Percentiles rank a stretch among this genome's conserved stretches.
phyloP scores from a whole-genome alignment of 2,888 invertebrate genomes.

The Rotaria macrura region DNA sequence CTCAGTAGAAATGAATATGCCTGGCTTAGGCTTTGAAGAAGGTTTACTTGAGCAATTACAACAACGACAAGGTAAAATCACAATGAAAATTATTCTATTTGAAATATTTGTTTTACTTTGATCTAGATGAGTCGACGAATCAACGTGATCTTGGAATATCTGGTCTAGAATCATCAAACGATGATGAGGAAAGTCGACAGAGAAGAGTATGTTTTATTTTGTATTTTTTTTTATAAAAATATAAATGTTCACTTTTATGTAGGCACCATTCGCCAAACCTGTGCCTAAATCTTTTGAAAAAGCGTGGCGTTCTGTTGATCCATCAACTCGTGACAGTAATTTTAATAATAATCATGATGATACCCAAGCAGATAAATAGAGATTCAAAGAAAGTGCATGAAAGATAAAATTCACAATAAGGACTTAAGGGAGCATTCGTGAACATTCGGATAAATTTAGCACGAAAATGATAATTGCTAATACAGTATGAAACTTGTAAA shows the following conservation, averaged over 20 bases:
- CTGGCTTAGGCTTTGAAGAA: slow-evolving; percentile 96
- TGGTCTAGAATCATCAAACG: not conserved
- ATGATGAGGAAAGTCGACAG: not conserved
- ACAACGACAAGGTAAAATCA: slow-evolving; percentile 37
- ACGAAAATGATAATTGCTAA: too few relatives aligned
- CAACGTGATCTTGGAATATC: not conserved
- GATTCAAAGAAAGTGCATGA: too few relatives aligned
- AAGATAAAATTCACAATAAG: too few relatives aligned
- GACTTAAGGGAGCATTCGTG: too few relatives aligned
- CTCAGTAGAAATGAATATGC: slow-evolving; percentile 59
- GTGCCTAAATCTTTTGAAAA: slow-evolving; percentile 90
- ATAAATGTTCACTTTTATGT: not conserved
- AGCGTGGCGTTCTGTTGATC: slow-evolving; percentile 62
- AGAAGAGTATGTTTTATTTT: not conserved
- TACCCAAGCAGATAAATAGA: too few relatives aligned
- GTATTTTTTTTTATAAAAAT: not conserved
- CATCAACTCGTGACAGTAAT: not conserved
- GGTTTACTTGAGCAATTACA: slow-evolving; percentile 60
- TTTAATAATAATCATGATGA: not conserved
- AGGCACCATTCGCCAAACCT: slow-evolving; percentile 71
- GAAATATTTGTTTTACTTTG: too few relatives aligned
- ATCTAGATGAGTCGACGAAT: too few relatives aligned
- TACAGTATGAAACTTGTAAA: too few relatives aligned
- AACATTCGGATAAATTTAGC: too few relatives aligned
- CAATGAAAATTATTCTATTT: too few relatives aligned